These are phyloP conservation scores for Anoplolepis gracilipes DNA, from an alignment of 1,140 invertebrate species.

Conservation along the genomic window DNA sequence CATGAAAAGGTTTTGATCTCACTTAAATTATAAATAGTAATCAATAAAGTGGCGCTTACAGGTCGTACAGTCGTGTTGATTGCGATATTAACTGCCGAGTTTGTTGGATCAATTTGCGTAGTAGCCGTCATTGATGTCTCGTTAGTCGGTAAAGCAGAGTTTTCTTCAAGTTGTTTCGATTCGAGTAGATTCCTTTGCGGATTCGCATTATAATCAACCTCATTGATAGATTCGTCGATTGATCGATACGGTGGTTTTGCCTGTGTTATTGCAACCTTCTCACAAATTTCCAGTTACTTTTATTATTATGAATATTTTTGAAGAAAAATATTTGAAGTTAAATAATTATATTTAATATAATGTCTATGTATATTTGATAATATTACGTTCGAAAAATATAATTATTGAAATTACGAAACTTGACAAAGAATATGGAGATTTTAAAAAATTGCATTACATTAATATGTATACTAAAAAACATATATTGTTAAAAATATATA, in stretches of 20 bases:
- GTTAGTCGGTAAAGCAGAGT: conserved; percentile 34
- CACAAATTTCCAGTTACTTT: conserved; percentile 21
- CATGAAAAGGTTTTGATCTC: not conserved
- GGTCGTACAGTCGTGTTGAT: not conserved
- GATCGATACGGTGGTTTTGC: conserved; percentile 10
- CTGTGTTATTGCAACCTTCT: conserved; percentile 5
- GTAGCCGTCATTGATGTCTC: conserved; percentile 26
- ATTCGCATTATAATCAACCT: conserved; percentile 59
- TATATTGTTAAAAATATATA: too few relatives aligned
- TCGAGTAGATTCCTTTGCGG: not conserved
- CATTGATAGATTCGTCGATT: conserved; percentile 46
- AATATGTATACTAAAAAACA: too few relatives aligned
- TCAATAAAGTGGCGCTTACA: conserved; percentile 8
- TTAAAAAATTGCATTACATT: not conserved
- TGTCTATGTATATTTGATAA: not conserved
- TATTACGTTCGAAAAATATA: too few relatives aligned
- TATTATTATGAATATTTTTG: not conserved
- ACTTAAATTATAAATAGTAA: conserved; percentile 21
- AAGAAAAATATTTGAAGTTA: not conserved
- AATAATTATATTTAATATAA: not conserved
- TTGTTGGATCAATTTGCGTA: not conserved
- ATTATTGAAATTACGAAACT: not conserved
- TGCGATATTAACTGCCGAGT: conserved; percentile 31
- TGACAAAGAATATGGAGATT: not conserved
- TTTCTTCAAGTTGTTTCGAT: not conserved